Conservation (phyloP, 2,113 vertebrate species). For the Crotalus helleri region DNA sequence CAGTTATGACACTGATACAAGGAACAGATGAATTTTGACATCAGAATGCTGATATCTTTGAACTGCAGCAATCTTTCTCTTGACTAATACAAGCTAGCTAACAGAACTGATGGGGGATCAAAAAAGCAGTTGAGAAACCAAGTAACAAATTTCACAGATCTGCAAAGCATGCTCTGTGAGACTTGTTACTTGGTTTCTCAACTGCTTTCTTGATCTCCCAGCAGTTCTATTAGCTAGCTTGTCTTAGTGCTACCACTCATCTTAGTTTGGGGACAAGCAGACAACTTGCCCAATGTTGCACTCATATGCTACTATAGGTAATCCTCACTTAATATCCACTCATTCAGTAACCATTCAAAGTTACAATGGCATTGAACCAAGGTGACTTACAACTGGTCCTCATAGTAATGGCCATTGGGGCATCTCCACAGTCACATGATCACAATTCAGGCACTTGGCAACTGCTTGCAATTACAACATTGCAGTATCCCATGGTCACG, state of each 20-base stretch:
- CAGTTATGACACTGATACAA: background rate
- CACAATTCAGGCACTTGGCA: background rate
- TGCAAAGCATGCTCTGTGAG: background rate
- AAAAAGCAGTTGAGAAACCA: background rate
- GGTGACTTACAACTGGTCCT: background rate
- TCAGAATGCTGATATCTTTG: background rate
- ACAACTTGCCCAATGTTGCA: background rate
- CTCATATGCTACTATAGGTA: background rate
- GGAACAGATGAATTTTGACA: background rate
- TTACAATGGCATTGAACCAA: background rate
- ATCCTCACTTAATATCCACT: background rate
- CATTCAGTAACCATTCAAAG: background rate
- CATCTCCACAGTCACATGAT: background rate
- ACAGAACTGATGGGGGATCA: background rate
- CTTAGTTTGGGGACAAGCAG: background rate
- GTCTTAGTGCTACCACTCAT: background rate
- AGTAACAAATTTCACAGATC: background rate
- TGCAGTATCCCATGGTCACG: background rate
- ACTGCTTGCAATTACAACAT: background rate
- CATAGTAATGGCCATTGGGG: background rate
- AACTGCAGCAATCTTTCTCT: background rate
- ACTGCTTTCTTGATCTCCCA: too few species aligned
- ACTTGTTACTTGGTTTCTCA: too few species aligned
- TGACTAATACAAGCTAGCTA: background rate
- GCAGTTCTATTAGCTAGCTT: too few species aligned